phyloP scores from a whole-genome alignment of 2,797 vertebrate genomes.

The Columba guinea region DNA sequence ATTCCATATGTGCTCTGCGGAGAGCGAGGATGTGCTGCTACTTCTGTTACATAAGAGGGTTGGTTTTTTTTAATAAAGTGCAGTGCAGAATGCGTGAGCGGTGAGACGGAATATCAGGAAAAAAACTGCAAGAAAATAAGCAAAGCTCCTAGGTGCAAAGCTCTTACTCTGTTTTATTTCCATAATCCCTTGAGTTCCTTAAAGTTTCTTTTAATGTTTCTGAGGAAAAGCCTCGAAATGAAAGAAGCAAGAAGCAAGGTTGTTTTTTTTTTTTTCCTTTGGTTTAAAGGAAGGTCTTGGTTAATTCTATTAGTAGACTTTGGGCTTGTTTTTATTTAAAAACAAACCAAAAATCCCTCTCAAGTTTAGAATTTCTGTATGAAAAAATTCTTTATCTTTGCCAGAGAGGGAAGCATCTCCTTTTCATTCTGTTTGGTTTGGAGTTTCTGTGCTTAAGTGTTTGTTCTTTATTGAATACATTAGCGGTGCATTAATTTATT shows the following conservation, averaged over 20 bases:
- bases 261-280: background rate
- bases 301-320: conserved; percentile 55
- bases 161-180: conserved; percentile 19
- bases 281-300: conserved; percentile 18
- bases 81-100: background rate
- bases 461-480: conserved; percentile 49
- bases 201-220: conserved; percentile 11
- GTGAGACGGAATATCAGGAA: background rate
- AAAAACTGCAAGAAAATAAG: background rate
- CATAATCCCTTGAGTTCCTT: background rate
- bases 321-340: conserved; percentile 53
- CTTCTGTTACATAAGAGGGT: conserved; percentile 6
- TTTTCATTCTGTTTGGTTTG: conserved; percentile 60
- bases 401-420: conserved; percentile 56
- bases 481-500: conserved; percentile 30
- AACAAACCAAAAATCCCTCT: conserved; percentile 55
- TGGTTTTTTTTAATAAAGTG: background rate
- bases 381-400: conserved; percentile 55
- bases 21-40: conserved; percentile 11
- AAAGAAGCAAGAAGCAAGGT: background rate
- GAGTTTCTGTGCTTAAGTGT: conserved; percentile 47
- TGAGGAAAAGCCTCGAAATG: conserved; percentile 25
- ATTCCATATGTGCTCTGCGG: conserved; percentile 31
- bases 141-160: conserved; percentile 4
- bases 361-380: conserved; percentile 57